Evolutionary conservation across 2,113 vertebrate genomes (phyloP), one percentile per base, ranked within the genome.

Genomic region (Holacanthus passer): DNA sequence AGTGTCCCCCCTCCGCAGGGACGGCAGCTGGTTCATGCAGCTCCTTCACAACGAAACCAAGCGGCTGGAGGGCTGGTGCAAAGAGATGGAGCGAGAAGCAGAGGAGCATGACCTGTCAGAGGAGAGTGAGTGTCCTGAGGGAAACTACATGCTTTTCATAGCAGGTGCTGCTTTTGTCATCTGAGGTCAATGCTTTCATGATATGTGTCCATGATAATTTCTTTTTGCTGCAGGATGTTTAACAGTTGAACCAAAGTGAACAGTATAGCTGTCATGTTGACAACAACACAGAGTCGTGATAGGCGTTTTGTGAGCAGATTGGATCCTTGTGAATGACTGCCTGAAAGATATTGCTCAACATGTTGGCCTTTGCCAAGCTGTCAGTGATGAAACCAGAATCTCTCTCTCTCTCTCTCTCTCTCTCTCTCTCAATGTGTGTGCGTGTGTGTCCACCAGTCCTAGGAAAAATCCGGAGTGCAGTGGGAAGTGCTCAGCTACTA

Each of bases 21-120:
- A 99, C 0, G 98, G 98, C 39, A 95, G 97, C 27, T 99, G 98
- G 98, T 99, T 99, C 81, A 96, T 99, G 97, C 97, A 99, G 92
- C 94, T 99, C 75, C 96, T 99, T n/a, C 98, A 98, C 89, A 96
- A 96, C 0, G 98, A 99, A 92, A 98, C 97, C 13, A 97, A 98
- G 91, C 92, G 97, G 79, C 94, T 99, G 96, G 98, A 99, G 90
- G 96, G 96, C 69, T 99, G 98, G 98, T 99, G 98, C 85, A 97
- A 98, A 84, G 97, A 99, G 92, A 99, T 99, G 98, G 98, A 99
- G 91, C 92, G 96, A 50, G 98, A 99, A 79, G 98, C 98, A 0
- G 98, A 99, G 90, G 98, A 99, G 87, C 97, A 99, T 10, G 97
- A 99, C 83, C 95, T 99, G 85, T 94, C 96, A 0, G 98, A 99